These are phyloP conservation scores for Desmophyllum pertusum DNA, from an alignment of 92 coral and sea anemone genomes.

Conservation along the genomic window DNA sequence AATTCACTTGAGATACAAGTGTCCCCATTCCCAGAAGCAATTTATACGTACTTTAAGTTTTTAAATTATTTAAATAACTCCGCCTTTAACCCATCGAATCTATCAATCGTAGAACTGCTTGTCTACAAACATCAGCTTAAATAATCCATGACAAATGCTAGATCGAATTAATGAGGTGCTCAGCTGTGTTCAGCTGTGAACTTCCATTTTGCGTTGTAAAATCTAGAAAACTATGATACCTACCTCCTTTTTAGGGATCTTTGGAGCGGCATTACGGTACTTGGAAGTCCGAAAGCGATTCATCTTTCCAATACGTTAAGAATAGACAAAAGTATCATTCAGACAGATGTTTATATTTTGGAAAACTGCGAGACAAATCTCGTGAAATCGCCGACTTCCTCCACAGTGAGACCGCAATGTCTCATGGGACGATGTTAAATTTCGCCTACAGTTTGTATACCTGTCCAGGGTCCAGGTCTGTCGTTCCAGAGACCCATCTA, in stretches of 20 bases:
- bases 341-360: background rate
- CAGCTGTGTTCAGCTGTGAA: no score
- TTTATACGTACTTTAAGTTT: no score
- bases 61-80: background rate
- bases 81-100: background rate
- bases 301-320: slow-evolving; percentile 34
- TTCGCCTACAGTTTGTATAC: no score
- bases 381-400: slow-evolving; percentile 10
- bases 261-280: slow-evolving; percentile 84
- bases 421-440: slow-evolving; percentile 15
- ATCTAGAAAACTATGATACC: background rate
- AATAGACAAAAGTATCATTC: background rate
- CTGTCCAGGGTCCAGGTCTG: no score
- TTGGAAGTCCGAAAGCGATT: slow-evolving; percentile 83
- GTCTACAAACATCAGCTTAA: background rate
- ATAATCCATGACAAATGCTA: background rate
- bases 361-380: background rate
- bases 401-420: slow-evolving; percentile 9
- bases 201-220: background rate
- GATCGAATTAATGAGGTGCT: no score
- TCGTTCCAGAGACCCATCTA: no score
- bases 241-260: slow-evolving; percentile 78
- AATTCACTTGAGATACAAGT: no score
- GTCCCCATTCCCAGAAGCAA: background rate
- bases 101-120: background rate